These are phyloP conservation scores for Aythya baeri DNA, from an alignment of 2,113 vertebrate genomes.

Conservation along the genomic window DNA sequence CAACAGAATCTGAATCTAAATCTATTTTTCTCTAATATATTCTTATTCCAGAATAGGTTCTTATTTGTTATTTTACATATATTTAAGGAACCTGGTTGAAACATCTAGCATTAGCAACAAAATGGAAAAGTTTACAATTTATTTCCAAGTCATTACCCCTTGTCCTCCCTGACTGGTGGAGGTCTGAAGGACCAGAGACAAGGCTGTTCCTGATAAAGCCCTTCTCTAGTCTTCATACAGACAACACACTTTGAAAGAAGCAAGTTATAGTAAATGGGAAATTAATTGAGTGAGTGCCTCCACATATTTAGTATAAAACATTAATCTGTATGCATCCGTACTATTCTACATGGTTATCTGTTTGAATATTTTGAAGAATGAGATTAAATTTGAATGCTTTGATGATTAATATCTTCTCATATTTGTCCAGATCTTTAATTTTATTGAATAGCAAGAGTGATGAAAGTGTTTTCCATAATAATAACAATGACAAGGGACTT, in stretches of 20 bases:
- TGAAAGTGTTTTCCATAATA: constrained; percentile 83
- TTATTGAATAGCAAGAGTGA: constrained; percentile 78
- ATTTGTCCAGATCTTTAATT: constrained; percentile 74
- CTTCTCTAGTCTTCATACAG: background rate
- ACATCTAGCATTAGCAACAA: background rate
- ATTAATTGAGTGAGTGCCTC: background rate
- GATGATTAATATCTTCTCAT: constrained; percentile 76
- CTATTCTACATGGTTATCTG: constrained; percentile 49
- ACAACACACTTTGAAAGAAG: background rate
- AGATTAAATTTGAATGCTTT: constrained; percentile 77
- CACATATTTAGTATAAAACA: constrained; percentile 63
- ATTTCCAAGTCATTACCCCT: background rate
- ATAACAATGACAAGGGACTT: constrained; percentile 82
- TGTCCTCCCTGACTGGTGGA: background rate
- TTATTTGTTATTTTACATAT: background rate
- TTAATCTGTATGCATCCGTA: background rate
- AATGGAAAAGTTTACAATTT: background rate
- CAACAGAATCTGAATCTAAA: background rate
- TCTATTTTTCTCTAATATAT: background rate
- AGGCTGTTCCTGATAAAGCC: background rate
- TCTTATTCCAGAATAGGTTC: background rate
- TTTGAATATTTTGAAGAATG: constrained; percentile 70
- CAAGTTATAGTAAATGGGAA: background rate
- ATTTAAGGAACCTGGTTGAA: background rate
- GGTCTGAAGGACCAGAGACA: too few relatives aligned